Evolutionary conservation across 2,113 vertebrate genomes (phyloP), one percentile per base, ranked within the genome.

Genomic region (Poecile atricapillus): DNA sequence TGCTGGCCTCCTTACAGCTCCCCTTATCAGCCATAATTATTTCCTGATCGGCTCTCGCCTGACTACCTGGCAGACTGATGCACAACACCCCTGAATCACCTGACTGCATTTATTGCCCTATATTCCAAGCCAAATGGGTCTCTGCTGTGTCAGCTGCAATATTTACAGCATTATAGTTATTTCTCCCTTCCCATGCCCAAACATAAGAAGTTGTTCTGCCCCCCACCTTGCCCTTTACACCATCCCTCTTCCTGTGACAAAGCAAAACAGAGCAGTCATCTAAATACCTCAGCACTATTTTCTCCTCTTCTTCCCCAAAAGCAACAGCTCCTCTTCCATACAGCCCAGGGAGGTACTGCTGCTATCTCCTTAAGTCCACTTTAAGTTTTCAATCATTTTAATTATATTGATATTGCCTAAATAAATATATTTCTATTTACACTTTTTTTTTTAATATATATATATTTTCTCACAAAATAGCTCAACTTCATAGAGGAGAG

Each of bases 81-180:
- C 76, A 71, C 80, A 89, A 20, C 87, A 92, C 67, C 81, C 90
- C 46, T 53, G 64, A 47, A 93, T 78, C 95, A 97, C 96, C 93
- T 96, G 95, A 97, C 93, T 56, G 73, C 76, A 37, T 92, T 96
- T 94, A 95, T 56, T 96, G 85, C 93, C 90, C 94, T 86, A n/a
- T 74, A 96, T 93, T 85, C 84, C 79, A 2, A 8, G 87, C 92
- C 93, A 91, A 95, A 96, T 86, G 68, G 93, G 91, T 75, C 87
- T 88, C 71, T 86, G 82, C 87, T 93, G 71, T 95, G 94, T 91
- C 95, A 94, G 78, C 82, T 90, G 47, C 85, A 86, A 41, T 90
- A 92, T 86, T 88, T 88, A 90, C 63, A 90, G 64, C 68, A 60
- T 8, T 62, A 30, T n/a, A 62, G n/a, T 71, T 90, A 56, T 68